Conservation (phyloP, 2,113 vertebrate species). For the Dunckerocampus dactyliophorus region DNA sequence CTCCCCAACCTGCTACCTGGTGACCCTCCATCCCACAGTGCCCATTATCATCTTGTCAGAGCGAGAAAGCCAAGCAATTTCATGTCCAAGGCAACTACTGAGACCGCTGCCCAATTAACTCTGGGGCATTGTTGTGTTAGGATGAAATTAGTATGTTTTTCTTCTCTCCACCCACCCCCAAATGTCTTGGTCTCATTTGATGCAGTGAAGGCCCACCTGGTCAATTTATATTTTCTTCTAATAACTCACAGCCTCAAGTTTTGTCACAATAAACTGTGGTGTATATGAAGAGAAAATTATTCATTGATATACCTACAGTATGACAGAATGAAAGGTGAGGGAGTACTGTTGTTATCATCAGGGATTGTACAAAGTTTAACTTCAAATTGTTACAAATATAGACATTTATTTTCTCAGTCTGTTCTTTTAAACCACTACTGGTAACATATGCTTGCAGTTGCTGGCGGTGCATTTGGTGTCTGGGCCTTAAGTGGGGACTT, state of each 20-base stretch:
- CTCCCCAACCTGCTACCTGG: constrained; percentile 38
- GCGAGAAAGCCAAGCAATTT: constrained; percentile 56
- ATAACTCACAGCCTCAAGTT: constrained; percentile 25
- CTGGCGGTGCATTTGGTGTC: no score
- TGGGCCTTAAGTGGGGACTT: no score
- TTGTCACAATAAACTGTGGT: neutral
- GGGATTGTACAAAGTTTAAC: no score
- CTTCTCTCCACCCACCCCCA: neutral
- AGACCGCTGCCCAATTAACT: constrained; percentile 58
- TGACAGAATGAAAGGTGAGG: no score
- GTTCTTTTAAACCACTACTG: no score
- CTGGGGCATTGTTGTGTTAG: constrained; percentile 43
- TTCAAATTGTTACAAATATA: no score
- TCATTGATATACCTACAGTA: neutral
- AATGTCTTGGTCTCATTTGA: constrained; percentile 18
- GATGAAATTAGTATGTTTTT: constrained; percentile 33
- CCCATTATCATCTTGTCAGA: constrained; percentile 70
- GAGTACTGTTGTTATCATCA: no score
- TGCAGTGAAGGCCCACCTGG: constrained; percentile 10
- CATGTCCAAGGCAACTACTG: constrained; percentile 47
- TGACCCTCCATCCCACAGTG: constrained; percentile 63
- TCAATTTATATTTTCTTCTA: constrained; percentile 29
- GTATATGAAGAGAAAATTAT: neutral
- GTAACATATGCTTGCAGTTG: no score
- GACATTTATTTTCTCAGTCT: no score